phyloP scores from a whole-genome alignment of 1,140 invertebrate species.

The Apis florea region DNA sequence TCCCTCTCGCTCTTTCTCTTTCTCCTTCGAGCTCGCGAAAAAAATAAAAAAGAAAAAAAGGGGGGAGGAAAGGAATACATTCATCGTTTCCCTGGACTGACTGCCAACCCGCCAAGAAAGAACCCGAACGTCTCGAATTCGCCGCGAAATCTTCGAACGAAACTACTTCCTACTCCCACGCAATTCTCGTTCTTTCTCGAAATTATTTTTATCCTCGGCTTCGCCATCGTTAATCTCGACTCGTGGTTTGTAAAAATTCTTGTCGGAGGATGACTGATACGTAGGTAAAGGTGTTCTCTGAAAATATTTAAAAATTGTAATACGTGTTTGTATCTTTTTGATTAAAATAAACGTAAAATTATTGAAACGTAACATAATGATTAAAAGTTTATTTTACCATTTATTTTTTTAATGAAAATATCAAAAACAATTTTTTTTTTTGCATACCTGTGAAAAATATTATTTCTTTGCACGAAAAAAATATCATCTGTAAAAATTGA shows the following conservation, averaged over 20 bases:
- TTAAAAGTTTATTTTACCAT: no score
- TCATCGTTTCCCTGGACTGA: slow-evolving; percentile 41
- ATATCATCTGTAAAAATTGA: no score
- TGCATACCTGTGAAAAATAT: no score
- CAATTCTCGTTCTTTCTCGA: background rate
- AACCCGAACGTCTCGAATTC: slow-evolving; percentile 16
- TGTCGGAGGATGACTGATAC: background rate
- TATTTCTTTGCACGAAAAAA: no score
- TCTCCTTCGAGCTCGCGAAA: slow-evolving; percentile 37
- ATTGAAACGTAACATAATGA: no score
- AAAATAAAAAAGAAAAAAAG: background rate
- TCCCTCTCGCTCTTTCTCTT: background rate
- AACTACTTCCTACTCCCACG: no score
- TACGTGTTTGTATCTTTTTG: no score
- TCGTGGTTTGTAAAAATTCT: background rate
- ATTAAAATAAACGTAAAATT: no score
- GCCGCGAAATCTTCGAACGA: slow-evolving; percentile 11
- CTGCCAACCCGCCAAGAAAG: slow-evolving; percentile 20
- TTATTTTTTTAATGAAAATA: no score
- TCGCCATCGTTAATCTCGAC: slow-evolving; percentile 3
- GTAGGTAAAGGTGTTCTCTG: no score
- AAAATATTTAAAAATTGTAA: background rate
- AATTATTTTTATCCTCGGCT: slow-evolving; percentile 2
- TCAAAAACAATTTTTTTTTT: no score
- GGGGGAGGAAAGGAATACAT: slow-evolving; percentile 30